Evolutionary conservation across 2,113 vertebrate species (phyloP).

Genomic region (Cyanistes caeruleus): DNA sequence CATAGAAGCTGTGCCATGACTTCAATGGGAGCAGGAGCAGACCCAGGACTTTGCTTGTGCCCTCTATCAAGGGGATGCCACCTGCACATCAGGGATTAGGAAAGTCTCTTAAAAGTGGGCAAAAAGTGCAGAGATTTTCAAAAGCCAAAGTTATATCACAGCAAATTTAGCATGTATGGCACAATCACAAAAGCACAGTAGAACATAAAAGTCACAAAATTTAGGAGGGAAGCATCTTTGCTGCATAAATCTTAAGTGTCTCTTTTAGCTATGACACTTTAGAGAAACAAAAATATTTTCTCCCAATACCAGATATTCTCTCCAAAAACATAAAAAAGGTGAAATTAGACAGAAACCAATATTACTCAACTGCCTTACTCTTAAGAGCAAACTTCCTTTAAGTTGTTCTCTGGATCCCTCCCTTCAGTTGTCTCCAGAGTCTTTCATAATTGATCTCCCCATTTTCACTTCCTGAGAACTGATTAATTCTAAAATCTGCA

Average conservation of each 20-base stretch:
- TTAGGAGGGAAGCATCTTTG: neutral
- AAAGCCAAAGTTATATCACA: constrained; percentile 51
- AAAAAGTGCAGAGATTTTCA: constrained; percentile 46
- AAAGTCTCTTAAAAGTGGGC: constrained; percentile 55
- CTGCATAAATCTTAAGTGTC: neutral
- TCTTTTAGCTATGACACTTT: constrained; percentile 11
- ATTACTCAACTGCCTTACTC: neutral
- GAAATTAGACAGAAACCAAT: neutral
- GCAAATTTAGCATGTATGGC: constrained; percentile 39
- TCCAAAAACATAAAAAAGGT: neutral
- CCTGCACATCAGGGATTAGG: constrained; percentile 65
- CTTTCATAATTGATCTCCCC: neutral
- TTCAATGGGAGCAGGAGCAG: constrained; percentile 69
- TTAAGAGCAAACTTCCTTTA: neutral
- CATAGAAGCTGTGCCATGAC: constrained; percentile 66
- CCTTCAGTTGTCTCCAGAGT: neutral
- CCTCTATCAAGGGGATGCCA: constrained; percentile 58
- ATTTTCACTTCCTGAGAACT: neutral
- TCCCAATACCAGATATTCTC: neutral
- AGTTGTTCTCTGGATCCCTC: neutral
- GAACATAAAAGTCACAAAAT: constrained; percentile 39
- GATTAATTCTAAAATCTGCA: neutral
- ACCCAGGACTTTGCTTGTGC: constrained; percentile 56
- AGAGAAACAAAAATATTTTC: neutral
- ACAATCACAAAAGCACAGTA: constrained; percentile 38